A percentile compares a stretch with the other conserved stretches of the same genome.
phyloP scores from a whole-genome alignment of 2,797 vertebrate species.

The Cossypha caffra region DNA sequence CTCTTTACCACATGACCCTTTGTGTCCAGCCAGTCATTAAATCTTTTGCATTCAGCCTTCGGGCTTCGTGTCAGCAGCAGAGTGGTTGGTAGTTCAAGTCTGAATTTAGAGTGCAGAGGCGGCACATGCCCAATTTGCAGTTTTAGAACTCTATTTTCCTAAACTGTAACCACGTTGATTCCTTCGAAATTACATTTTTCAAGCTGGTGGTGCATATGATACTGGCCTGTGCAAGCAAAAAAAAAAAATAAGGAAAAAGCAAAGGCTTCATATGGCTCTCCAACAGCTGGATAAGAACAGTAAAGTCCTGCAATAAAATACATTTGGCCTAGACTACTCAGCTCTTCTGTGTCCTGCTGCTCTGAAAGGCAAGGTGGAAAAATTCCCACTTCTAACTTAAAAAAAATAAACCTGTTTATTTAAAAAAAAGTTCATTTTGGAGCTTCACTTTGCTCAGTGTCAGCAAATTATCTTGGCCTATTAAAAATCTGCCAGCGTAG shows the following conservation, averaged over 20 bases:
- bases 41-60: not conserved
- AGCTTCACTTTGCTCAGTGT: not conserved
- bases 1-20: not conserved
- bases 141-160: not conserved
- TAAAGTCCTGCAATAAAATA: not conserved
- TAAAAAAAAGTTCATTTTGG: not conserved
- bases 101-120: not conserved
- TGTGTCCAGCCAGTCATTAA: not conserved
- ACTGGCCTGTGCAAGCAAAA: not conserved
- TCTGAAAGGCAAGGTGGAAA: not conserved
- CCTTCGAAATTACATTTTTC: not conserved
- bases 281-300: not conserved
- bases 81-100: not conserved
- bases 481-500: not conserved
- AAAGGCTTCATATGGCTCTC: not conserved
- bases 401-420: not conserved
- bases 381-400: not conserved
- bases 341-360: not conserved
- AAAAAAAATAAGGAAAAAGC: not conserved
- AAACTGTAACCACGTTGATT: accelerated
- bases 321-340: accelerated
- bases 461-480: not conserved
- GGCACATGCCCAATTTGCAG: not conserved
- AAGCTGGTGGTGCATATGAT: not conserved
- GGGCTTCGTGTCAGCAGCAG: accelerated